Conservation (phyloP, 2,113 vertebrate species). For the Phylloscopus trochiloides region DNA sequence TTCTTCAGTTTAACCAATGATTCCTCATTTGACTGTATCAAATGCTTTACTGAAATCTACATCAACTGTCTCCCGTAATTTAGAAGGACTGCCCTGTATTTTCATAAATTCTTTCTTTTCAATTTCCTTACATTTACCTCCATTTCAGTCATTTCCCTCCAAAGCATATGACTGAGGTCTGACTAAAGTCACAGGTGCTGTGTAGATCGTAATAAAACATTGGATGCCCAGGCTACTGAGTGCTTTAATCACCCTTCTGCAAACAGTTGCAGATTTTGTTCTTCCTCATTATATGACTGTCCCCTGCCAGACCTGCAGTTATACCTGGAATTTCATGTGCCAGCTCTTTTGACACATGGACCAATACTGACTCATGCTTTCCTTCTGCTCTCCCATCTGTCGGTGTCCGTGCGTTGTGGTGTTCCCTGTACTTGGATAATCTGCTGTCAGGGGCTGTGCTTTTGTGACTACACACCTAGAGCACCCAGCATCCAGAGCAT, state of each 20-base stretch:
- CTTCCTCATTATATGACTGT: not conserved
- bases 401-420: not conserved
- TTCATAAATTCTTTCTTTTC: not conserved
- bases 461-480: not conserved
- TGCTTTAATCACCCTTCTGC: not conserved
- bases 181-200: not conserved
- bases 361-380: conserved; percentile 2
- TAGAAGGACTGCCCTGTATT: not conserved
- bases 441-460: not conserved
- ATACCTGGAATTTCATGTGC: not conserved
- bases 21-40: not conserved
- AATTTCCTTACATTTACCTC: not conserved
- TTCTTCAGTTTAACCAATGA: not conserved
- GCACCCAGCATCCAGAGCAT: not conserved
- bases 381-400: conserved; percentile 56
- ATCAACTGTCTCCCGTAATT: not conserved
- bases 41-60: not conserved
- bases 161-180: not conserved
- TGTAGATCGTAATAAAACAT: not conserved
- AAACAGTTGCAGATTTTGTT: not conserved
- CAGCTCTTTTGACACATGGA: not conserved
- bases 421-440: not conserved
- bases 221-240: not conserved
- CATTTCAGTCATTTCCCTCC: not conserved
- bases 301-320: not conserved